Conservation (phyloP, 2,888 invertebrate species). For the Eupelmus urozonus region DNA sequence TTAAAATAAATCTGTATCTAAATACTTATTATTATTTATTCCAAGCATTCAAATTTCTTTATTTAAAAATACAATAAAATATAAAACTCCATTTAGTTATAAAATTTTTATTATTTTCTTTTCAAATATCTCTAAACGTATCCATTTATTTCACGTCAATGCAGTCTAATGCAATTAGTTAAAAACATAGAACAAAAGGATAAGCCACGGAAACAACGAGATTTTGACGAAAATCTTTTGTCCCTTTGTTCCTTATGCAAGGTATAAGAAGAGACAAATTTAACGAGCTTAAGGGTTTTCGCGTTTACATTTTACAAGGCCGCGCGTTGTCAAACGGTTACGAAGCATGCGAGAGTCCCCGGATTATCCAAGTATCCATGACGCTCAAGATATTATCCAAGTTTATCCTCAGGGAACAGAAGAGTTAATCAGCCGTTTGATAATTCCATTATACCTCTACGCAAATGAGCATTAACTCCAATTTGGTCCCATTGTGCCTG, state of each 20-base stretch:
- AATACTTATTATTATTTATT: too few relatives aligned
- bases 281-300: conserved; percentile 54
- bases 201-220: background rate
- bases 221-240: conserved; percentile 22
- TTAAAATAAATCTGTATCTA: too few relatives aligned
- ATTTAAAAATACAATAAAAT: too few relatives aligned
- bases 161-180: conserved; percentile 7
- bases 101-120: background rate
- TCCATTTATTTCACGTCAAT: conserved; percentile 15
- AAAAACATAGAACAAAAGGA: conserved; percentile 9
- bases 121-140: too few relatives aligned
- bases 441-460: conserved; percentile 40
- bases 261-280: conserved; percentile 48
- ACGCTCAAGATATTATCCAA: conserved; percentile 54
- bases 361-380: conserved; percentile 57
- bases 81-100: background rate
- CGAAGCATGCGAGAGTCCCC: conserved; percentile 1
- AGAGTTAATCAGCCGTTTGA: conserved; percentile 52
- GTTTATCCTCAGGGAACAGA: conserved; percentile 37
- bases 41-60: too few relatives aligned
- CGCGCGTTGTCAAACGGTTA: conserved; percentile 33
- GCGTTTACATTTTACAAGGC: conserved; percentile 10
- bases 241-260: conserved; percentile 18
- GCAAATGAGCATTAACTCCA: conserved; percentile 35
- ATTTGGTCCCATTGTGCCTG: conserved; percentile 26